Conservation (phyloP, 2,797 vertebrate species). For the Neopelma chrysocephalum region DNA sequence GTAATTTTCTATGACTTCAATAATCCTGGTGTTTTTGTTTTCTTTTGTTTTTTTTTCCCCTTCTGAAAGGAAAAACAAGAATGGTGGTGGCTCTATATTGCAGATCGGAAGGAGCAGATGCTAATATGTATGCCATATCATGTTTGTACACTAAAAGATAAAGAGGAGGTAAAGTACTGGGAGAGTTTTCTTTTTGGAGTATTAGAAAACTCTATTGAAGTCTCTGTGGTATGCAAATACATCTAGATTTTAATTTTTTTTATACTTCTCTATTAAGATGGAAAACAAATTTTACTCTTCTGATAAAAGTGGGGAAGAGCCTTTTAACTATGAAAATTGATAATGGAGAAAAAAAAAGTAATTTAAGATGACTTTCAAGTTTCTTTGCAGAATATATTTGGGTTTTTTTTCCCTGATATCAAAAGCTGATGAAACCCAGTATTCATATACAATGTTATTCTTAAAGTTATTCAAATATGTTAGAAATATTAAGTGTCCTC, state of each 20-base stretch:
- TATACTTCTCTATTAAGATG: background rate
- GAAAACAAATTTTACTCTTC: background rate
- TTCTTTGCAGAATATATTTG: background rate
- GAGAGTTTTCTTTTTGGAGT: background rate
- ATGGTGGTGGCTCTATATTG: conserved; percentile 99
- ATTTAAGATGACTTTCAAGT: background rate
- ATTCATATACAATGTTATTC: background rate
- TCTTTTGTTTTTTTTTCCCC: background rate
- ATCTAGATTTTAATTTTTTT: background rate
- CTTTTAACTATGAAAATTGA: background rate
- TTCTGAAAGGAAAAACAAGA: conserved; percentile 91
- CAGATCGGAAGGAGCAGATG: conserved; percentile 93
- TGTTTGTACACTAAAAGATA: conserved; percentile 95
- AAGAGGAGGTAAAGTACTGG: conserved; percentile 87
- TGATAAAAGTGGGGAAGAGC: background rate
- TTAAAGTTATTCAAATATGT: background rate
- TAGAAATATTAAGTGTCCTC: background rate
- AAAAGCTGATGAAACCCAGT: background rate
- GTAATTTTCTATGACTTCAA: background rate
- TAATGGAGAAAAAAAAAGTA: background rate
- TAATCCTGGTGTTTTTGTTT: background rate
- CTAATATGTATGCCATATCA: conserved; percentile 98
- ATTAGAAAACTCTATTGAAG: background rate
- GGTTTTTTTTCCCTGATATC: background rate
- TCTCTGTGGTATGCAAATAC: background rate